A percentile compares a stretch with the other conserved stretches of the same genome.
Conservation (phyloP, 2,797 vertebrate genomes). For the Heteromormyrus szaboi region DNA sequence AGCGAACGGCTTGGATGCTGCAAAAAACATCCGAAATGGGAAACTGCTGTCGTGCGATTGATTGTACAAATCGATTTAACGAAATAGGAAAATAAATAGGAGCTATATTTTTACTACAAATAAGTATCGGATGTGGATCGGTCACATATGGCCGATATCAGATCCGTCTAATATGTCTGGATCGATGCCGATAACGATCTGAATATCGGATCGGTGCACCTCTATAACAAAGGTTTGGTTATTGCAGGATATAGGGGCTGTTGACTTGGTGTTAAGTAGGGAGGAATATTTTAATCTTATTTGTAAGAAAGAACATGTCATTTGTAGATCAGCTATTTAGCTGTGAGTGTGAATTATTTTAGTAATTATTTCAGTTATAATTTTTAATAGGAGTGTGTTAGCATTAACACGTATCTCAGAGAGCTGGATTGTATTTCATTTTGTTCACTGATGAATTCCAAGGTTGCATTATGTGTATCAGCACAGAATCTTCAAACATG, state of each 20-base stretch:
- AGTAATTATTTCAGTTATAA: neutral
- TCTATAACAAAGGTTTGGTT: neutral
- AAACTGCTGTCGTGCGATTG: neutral
- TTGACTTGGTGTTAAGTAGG: neutral
- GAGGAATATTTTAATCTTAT: neutral
- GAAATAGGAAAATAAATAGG: neutral
- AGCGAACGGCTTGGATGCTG: neutral
- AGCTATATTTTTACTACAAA: neutral
- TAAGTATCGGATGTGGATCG: neutral
- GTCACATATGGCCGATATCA: neutral
- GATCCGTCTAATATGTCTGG: neutral
- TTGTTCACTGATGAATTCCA: neutral
- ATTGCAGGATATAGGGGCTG: neutral
- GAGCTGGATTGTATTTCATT: neutral
- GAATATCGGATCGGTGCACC: neutral
- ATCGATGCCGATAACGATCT: neutral
- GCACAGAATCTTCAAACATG: neutral
- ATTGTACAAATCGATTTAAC: neutral
- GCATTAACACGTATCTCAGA: neutral
- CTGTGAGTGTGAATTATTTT: neutral
- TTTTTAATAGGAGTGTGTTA: neutral
- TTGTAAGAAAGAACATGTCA: neutral
- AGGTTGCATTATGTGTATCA: neutral
- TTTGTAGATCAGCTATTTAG: neutral
- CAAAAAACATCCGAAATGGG: neutral